Evolutionary conservation across 1,140 invertebrate genomes (phyloP), one percentile per base, ranked within the genome.

Genomic region (Drosophila parvula): DNA sequence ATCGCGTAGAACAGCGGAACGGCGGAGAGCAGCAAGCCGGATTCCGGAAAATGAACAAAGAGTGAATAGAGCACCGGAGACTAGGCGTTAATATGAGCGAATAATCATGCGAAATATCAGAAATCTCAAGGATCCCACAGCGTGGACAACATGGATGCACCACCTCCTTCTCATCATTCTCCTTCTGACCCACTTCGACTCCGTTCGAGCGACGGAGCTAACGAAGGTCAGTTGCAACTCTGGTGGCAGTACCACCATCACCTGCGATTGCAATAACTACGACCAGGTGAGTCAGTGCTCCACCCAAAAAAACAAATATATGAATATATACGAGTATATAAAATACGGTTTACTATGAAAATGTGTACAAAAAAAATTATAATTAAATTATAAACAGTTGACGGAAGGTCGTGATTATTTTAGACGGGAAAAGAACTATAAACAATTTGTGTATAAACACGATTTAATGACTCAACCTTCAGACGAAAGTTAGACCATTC

Each of bases 111-210:
- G 67, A 60, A 90, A 89, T 57, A 89, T 89, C 11, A 75, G 55
- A 81, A 89, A 89, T 79, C 78, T 84, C 14, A 89, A 89, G 57
- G 84, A 89, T 89, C 84, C 84, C 70, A 89, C 78, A 28, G 11
- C 9, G 8, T 71, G 57, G 40, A 60, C 30, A 32, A 16, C n/a
- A 16, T 57, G 64, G 59, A 22, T 4, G 36, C 28, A 30, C 0
- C 14, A n/a, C 27, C 3, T 77, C 6, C 22, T 60, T 10, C 32
- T 41, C 10, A 0, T 40, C 3, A 51, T 61, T 28, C 10, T 77
- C 12, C 18, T 60, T 9, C 30, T 58, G 44, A 10, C 5, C 18
- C 7, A 45, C 11, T 6, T 47, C 1, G 36, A 50, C 10, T 18
- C n/a, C 12, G 2, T 41, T 3, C 64, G 14, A 30, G 44, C 59